Base-by-base conservation (phyloP, 23 tunicate genomes). In the Botrylloides violaceus region DNA sequence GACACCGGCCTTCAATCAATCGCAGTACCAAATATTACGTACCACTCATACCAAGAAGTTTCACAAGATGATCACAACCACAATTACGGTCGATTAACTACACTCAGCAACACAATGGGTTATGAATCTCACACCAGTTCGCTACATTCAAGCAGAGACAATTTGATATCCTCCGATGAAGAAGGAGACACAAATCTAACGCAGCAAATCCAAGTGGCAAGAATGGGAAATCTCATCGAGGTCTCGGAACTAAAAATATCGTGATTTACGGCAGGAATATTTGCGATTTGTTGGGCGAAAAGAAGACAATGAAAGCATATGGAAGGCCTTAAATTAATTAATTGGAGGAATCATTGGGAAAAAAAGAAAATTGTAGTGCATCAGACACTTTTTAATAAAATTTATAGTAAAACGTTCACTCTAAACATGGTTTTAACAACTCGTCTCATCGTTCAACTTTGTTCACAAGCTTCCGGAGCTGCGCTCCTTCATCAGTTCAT, bases 221-320 rank as follows among this genome's bases (percentile, higher is more conserved):
- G 29, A 29, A 63, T 63, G 70, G 70, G 70, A 30, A 63, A 63
- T 26, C 33, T 63, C 4, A 63, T 63, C 20, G 70, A 29, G n/a
- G 70, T 28, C 20, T 63, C 70, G 33, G 70, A 63, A 24, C 20
- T 43, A 15, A 43, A 43, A 43, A 43, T 43, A 43, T 7, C 9
- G 12, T 43, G 53, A n/a, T n/a, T n/a, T n/a, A n/a, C n/a, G n/a
- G n/a, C n/a, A n/a, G n/a, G n/a, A n/a, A n/a, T n/a, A n/a, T n/a
- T n/a, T n/a, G n/a, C n/a, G n/a, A n/a, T n/a, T n/a, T n/a, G n/a
- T n/a, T n/a, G n/a, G n/a, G n/a, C n/a, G n/a, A n/a, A n/a, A n/a
- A n/a, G n/a, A n/a, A n/a, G n/a, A n/a, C n/a, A n/a, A n/a, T n/a
- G n/a, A n/a, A n/a, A n/a, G n/a, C n/a, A n/a, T n/a, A n/a, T n/a